Evolutionary conservation across 1,140 invertebrate genomes (phyloP).

Genomic region (Muscidifurax raptorellus): DNA sequence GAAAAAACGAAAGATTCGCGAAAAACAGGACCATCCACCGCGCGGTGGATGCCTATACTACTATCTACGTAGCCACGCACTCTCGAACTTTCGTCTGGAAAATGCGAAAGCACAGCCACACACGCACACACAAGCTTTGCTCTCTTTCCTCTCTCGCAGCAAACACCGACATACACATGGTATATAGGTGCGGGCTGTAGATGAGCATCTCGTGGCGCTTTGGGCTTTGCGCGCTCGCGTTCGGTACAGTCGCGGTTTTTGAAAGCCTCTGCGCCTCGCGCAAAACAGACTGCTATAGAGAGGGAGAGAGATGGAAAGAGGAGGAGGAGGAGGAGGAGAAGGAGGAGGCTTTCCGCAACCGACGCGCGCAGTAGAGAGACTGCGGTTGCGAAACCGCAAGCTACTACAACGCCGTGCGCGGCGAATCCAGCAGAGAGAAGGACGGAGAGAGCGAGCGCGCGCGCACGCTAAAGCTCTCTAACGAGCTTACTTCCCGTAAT

Average conservation of each 20-base stretch:
- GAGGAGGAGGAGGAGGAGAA: slow-evolving; percentile 47
- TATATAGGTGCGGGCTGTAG: neutral
- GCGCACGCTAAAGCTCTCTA: slow-evolving; percentile 65
- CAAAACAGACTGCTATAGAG: slow-evolving; percentile 66
- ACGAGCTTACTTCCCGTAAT: slow-evolving; percentile 73
- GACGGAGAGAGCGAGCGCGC: neutral
- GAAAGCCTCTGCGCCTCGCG: slow-evolving; percentile 62
- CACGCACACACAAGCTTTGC: neutral
- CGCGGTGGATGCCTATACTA: too few relatives aligned
- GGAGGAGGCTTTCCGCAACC: slow-evolving; percentile 65
- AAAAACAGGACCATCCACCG: neutral
- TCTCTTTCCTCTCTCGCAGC: neutral
- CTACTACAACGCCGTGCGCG: slow-evolving; percentile 63
- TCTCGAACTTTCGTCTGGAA: neutral
- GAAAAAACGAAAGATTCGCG: neutral
- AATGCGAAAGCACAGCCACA: neutral
- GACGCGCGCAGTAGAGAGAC: slow-evolving; percentile 70
- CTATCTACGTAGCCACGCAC: neutral
- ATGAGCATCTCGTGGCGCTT: neutral
- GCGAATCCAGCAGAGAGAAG: slow-evolving; percentile 56
- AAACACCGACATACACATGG: neutral
- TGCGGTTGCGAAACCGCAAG: slow-evolving; percentile 71
- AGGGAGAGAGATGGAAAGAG: slow-evolving; percentile 48
- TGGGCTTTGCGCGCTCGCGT: neutral
- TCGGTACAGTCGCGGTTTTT: slow-evolving; percentile 65